Percentiles rank a stretch among this genome's conserved stretches.
Conservation (phyloP, 2,113 vertebrate genomes). For the Arizona elegans region DNA sequence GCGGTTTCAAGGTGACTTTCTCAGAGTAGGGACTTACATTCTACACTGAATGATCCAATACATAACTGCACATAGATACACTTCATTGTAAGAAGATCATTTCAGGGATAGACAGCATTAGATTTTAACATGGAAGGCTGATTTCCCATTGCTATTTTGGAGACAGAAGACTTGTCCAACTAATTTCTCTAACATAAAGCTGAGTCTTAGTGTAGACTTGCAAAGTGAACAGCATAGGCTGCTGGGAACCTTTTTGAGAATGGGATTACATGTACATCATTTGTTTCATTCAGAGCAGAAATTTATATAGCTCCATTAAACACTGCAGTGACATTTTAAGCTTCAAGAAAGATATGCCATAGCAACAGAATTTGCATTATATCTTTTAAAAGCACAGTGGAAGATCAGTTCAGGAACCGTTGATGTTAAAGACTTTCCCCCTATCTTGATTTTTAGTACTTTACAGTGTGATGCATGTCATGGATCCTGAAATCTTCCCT, state of each 20-base stretch:
- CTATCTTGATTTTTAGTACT: neutral
- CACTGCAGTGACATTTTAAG: neutral
- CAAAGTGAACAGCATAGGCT: neutral
- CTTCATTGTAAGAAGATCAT: neutral
- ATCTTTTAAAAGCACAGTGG: neutral
- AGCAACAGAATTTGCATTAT: neutral
- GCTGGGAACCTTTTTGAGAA: neutral
- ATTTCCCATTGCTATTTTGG: neutral
- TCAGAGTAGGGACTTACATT: neutral
- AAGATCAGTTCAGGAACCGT: neutral
- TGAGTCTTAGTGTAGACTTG: neutral
- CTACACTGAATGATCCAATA: neutral
- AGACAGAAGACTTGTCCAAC: neutral
- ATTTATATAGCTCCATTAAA: neutral
- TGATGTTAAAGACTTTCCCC: neutral
- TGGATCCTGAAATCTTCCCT: neutral
- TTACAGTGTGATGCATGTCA: neutral
- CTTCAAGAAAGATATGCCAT: constrained; percentile 17
- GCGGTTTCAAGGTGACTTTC: neutral
- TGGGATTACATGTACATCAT: constrained; percentile 1
- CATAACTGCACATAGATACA: neutral
- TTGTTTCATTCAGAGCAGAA: neutral
- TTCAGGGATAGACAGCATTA: neutral
- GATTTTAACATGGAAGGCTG: neutral
- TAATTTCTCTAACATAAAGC: constrained; percentile 6